Evolutionary conservation across 2,113 vertebrate species (phyloP).

Genomic region (Spea multiplicata): DNA sequence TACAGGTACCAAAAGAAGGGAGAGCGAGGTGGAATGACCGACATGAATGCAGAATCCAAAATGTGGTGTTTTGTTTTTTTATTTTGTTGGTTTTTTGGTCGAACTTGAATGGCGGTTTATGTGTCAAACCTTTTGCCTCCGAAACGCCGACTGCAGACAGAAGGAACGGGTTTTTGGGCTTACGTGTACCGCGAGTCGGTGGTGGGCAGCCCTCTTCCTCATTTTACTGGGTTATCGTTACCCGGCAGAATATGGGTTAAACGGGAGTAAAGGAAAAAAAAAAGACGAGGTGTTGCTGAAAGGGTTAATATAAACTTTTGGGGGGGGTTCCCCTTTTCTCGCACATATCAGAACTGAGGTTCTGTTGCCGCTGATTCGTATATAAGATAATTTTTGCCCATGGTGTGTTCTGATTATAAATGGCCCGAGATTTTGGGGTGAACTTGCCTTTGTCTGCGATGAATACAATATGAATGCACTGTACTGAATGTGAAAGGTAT

Average conservation of each 20-base stretch:
- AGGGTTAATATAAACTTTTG: too few species aligned
- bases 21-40: constrained; percentile 74
- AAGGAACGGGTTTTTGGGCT: constrained; percentile 46
- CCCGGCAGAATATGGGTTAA: too few species aligned
- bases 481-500: constrained; percentile 63
- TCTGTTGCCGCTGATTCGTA: too few species aligned
- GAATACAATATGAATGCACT: constrained; percentile 33
- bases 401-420: too few species aligned
- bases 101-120: constrained; percentile 63
- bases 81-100: constrained; percentile 51
- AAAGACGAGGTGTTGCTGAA: too few species aligned
- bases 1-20: constrained; percentile 83
- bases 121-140: constrained; percentile 65
- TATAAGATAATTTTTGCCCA: too few species aligned
- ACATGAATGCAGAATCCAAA: constrained; percentile 36
- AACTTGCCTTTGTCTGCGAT: background rate
- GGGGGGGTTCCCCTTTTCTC: too few species aligned
- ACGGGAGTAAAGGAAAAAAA: too few species aligned
- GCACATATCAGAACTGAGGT: too few species aligned
- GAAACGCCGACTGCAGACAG: constrained; percentile 58
- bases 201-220: constrained; percentile 58
- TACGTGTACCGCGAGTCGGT: constrained; percentile 61
- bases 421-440: background rate
- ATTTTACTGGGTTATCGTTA: too few species aligned
- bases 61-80: background rate